Conservation (phyloP, 2,113 vertebrate species). For the Emydura subglobosa region DNA sequence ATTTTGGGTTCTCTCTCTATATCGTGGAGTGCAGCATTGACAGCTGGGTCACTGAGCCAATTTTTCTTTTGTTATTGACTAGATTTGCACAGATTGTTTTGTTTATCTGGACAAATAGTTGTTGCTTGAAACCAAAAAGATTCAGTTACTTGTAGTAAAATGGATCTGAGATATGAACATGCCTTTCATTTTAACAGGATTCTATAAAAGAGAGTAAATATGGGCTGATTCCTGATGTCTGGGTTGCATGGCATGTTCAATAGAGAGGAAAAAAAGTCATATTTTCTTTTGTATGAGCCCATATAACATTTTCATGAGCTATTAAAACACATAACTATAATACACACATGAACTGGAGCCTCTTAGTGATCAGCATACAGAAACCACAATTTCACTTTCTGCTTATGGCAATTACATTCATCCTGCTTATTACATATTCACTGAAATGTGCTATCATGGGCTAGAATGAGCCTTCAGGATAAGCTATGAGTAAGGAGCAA, state of each 20-base stretch:
- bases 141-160: neutral
- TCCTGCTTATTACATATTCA: neutral
- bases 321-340: neutral
- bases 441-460: neutral
- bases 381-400: neutral
- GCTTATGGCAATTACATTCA: neutral
- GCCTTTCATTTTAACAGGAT: neutral
- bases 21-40: neutral
- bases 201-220: neutral
- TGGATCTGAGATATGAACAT: neutral
- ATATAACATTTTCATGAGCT: neutral
- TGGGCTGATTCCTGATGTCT: neutral
- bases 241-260: neutral
- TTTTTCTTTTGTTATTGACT: slow-evolving; percentile 30
- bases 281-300: neutral
- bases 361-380: neutral
- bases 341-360: neutral
- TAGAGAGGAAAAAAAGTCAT: neutral
- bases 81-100: neutral
- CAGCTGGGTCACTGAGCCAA: neutral
- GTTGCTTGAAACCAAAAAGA: neutral
- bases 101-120: neutral
- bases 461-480: rapidly evolving
- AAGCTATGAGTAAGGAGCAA: neutral
- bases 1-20: neutral